Evolutionary conservation across 2,888 invertebrate genomes (phyloP), one percentile per base, ranked within the genome.

Genomic region (Apodemia mormo): DNA sequence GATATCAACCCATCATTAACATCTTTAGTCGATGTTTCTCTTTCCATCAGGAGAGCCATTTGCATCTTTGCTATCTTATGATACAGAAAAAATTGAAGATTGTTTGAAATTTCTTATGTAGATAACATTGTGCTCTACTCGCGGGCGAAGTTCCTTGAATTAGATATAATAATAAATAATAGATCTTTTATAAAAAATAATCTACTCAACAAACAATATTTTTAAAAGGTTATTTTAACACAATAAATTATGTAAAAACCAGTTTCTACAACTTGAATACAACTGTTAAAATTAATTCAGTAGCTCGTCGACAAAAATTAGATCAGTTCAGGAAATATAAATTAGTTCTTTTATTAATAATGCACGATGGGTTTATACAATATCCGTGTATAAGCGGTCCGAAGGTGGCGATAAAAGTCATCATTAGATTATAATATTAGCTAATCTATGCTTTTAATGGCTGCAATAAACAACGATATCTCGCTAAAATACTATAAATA

Each of bases 251-350:
- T 54, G 22, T 54, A 0, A 54, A 54, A 54, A 54, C 52, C 8
- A 7, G 52, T 54, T 54, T 22, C 2, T 54, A 54, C 6, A 54
- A 54, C 52, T 22, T 22, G 52, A 22, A 54, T 8, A 54, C 22
- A 54, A 54, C n/a, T 54, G n/a, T 54, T 54, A 54, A 54, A n/a
- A 54, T 54, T 54, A 54, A 54, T 54, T 54, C n/a, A 54, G 52
- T 54, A 45, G 45, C 37, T 37, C 61, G 61, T 37, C 61, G 61
- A 12, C 58, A 58, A 64, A 64, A 64, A 64, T 37, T 64, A 64
- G 61, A 64, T n/a, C 61, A 64, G 61, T 64, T 33, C 61, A 64
- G 61, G 61, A 64, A 64, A 64, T 64, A 64, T 64, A 64, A 64
- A 64, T 64, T 64, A 33, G 14, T 37, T 33, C 33, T 33, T 33